phyloP scores from a whole-genome alignment of 2,888 invertebrate species.

The Parelbella ahira region DNA sequence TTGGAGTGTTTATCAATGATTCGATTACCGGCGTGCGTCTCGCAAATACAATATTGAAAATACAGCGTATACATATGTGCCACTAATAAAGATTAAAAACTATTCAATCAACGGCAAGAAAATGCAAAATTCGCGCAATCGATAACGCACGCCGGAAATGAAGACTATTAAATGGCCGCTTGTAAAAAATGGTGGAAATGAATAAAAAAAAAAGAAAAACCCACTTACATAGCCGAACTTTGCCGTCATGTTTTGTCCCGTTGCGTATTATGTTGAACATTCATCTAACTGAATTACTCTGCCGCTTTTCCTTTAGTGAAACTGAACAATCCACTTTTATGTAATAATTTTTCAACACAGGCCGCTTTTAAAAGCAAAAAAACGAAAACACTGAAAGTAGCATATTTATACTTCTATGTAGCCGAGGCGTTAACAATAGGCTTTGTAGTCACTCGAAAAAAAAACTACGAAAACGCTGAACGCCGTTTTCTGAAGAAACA shows the following conservation, averaged over 20 bases:
- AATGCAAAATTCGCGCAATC: conserved; percentile 4
- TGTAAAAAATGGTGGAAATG: conserved; percentile 15
- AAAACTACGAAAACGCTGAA: conserved; percentile 55
- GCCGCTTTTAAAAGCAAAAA: conserved; percentile 58
- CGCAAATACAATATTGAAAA: conserved; percentile 16
- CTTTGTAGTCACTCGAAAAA: conserved; percentile 70
- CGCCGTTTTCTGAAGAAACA: conserved; percentile 59
- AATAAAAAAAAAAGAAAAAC: conserved; percentile 28
- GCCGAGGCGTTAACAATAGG: conserved; percentile 62
- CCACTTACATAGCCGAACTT: conserved; percentile 81
- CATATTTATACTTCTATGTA: conserved; percentile 59
- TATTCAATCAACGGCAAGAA: conserved; percentile 21
- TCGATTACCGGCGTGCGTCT: conserved; percentile 13
- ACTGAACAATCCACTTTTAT: conserved; percentile 75
- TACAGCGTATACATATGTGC: background rate
- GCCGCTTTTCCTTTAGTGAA: conserved; percentile 68
- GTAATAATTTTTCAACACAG: conserved; percentile 72
- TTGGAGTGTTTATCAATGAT: conserved; percentile 31
- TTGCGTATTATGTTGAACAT: conserved; percentile 78
- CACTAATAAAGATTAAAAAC: conserved; percentile 16
- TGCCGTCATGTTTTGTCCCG: conserved; percentile 82
- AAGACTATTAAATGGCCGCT: conserved; percentile 1
- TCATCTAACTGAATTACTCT: conserved; percentile 78
- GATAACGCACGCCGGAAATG: conserved; percentile 16
- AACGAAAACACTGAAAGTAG: conserved; percentile 68